Base-by-base conservation (phyloP, 2,113 vertebrate genomes). In the Thamnaconus septentrionalis region DNA sequence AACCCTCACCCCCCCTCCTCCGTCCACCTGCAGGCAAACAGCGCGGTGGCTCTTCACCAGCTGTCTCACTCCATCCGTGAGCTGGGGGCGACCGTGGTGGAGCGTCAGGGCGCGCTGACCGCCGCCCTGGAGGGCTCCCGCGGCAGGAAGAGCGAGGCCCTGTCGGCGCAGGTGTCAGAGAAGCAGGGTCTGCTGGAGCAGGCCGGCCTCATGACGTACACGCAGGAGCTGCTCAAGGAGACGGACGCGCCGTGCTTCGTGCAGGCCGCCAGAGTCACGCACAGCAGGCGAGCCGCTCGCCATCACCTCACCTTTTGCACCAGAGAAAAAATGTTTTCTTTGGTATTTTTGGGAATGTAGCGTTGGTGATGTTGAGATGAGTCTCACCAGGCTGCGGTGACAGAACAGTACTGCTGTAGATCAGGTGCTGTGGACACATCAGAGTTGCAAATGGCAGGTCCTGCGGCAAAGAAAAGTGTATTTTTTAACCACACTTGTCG, bases 211-310 rank as follows among this genome's bases (percentile, higher is more conserved):
- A 92, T 98, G 85, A 93, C 93, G 66, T 98, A 95, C 3, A 92
- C 96, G 0, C 95, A 98, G 75, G 97, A 99, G 88, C 94, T 99
- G 57, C 94, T 99, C 47, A 98, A 96, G 78, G 97, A 99, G 84
- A 93, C 91, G 0, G 96, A 99, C 70, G 93, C 94, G 11, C 93
- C 97, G 8, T 98, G 96, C 84, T 98, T 98, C 4, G 94, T 98
- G 8, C 96, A 97, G 85, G 96, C 96, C 0, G 95, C 96, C 55
- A 94, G 96, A 73, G 87, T 95, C 76, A 93, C 98, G 7, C 95
- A 98, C 81, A 92, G 78, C 93, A 96, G 96, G 97, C 11, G 50
- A 51, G 44, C 31, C 51, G 41, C 42, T 47, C 12, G 53, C 8
- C 18, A 5, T 6, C 4, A 4, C 3, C 40, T 42, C 12, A 7